phyloP scores from a whole-genome alignment of 1,140 invertebrate species.

The Parapsyche elsis region DNA sequence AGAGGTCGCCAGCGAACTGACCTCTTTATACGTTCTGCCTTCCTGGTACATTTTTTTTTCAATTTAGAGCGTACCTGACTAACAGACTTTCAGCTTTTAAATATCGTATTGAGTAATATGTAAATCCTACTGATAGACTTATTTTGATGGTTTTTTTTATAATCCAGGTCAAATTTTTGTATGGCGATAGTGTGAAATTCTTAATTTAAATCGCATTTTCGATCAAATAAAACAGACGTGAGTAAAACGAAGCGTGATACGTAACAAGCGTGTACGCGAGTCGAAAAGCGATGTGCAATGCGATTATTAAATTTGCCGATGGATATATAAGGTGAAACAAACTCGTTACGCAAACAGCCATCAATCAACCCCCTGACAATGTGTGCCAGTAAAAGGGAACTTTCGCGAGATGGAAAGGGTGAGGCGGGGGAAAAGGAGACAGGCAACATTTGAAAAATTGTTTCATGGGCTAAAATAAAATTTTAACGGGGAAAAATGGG shows the following conservation, averaged over 20 bases:
- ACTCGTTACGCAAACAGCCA: conserved; percentile 27
- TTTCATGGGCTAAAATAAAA: neutral
- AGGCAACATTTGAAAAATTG: conserved; percentile 14
- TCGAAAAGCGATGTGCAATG: neutral
- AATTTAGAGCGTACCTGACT: too few species aligned
- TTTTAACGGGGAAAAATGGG: neutral
- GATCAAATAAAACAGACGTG: neutral
- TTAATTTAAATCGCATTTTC: too few species aligned
- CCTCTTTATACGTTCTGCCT: too few species aligned
- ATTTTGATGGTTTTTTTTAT: too few species aligned
- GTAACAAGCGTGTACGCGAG: conserved; percentile 2
- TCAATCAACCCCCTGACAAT: conserved; percentile 35
- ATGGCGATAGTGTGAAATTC: too few species aligned
- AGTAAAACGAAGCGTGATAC: too few species aligned
- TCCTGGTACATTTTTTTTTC: too few species aligned
- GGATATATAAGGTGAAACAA: conserved; percentile 33
- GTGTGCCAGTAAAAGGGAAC: conserved; percentile 6
- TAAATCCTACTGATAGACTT: too few species aligned
- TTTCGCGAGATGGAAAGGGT: neutral
- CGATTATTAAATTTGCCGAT: conserved; percentile 30
- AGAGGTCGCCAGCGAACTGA: too few species aligned
- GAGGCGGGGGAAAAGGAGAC: neutral
- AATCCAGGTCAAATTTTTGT: too few species aligned
- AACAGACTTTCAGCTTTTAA: too few species aligned
- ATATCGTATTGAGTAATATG: too few species aligned